Evolutionary conservation across 2,797 vertebrate genomes (phyloP), one percentile per base, ranked within the genome.

Genomic region (Argentina silus): DNA sequence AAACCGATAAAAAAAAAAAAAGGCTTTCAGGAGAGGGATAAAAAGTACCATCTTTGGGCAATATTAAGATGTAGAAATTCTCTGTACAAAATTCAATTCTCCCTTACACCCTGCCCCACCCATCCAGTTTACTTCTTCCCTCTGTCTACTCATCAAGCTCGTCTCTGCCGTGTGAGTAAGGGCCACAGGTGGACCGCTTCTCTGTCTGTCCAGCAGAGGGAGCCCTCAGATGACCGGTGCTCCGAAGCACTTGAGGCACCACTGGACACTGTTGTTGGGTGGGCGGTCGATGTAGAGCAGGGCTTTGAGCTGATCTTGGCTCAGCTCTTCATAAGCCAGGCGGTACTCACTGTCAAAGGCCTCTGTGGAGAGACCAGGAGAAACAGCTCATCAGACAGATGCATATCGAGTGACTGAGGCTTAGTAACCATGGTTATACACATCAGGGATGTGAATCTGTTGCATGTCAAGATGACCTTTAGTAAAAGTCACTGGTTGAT

Each of bases 271-370:
- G 85, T 78, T 82, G 88, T 83, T 93, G 73, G 96, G 97, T 2
- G 96, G 95, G 1, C 57, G 79, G 78, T 99, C 97, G 5, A 97
- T 96, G 80, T 87, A 87, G 79, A 94, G 91, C 89, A 98, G 83
- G 77, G 92, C 94, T 79, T 95, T 94, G 76, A 95, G 92, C 84
- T 96, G 91, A 67, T 98, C 97, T 0, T 88, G 8, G 45, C 96
- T 93, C 63, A 99, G 92, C 67, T 90, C 85, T 27, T 95, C 91
- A 75, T 93, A 96, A 75, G 97, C 96, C 80, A 86, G 64, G 73
- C 90, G 93, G 91, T 98, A 99, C 90, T 98, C 97, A 23, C 94
- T 93, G 88, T 99, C 97, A 79, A 97, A 99, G 79, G 97, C 97
- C 95, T 99, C 98, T 99, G 94, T 75, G 90, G 45, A 45, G 1